Percentiles rank a stretch among this genome's conserved stretches.
phyloP scores from a whole-genome alignment of 2,113 vertebrate species.

The Pelecanoides urinatrix region DNA sequence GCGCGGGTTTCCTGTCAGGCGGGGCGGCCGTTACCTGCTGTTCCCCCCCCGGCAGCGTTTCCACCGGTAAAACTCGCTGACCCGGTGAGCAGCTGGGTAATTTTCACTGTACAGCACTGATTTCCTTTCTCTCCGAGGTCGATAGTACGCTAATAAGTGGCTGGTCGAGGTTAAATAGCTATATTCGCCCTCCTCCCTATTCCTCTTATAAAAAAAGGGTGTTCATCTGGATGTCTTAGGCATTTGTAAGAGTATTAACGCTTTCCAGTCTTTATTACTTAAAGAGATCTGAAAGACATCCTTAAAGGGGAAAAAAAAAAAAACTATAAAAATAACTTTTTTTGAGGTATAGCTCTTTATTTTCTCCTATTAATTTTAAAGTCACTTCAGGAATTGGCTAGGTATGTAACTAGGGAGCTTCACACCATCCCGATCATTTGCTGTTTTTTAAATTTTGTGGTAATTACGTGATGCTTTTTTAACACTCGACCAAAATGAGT shows the following conservation, averaged over 20 bases:
- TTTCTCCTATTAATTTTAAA: background rate
- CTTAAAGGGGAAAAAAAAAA: background rate
- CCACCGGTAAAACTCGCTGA: no score
- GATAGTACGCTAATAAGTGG: accelerated
- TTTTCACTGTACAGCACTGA: background rate
- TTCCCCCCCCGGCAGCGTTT: no score
- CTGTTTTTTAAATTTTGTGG: background rate
- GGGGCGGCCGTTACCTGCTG: background rate
- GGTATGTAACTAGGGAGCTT: background rate
- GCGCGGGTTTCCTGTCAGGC: background rate
- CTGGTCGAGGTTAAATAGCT: background rate
- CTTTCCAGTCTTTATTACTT: background rate
- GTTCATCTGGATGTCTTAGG: background rate
- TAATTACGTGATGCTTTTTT: background rate
- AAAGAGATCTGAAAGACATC: background rate
- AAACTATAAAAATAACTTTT: background rate
- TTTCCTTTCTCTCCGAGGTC: background rate
- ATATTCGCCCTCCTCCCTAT: background rate
- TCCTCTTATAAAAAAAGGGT: background rate
- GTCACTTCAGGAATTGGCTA: background rate
- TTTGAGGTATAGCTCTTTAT: background rate
- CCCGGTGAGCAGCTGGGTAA: accelerated
- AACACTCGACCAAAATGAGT: background rate
- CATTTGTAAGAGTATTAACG: background rate
- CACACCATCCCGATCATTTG: accelerated